A percentile compares a stretch with the other conserved stretches of the same genome.
These are phyloP conservation scores for Trachurus trachurus DNA, from an alignment of 2,797 vertebrate genomes.

Conservation along the genomic window DNA sequence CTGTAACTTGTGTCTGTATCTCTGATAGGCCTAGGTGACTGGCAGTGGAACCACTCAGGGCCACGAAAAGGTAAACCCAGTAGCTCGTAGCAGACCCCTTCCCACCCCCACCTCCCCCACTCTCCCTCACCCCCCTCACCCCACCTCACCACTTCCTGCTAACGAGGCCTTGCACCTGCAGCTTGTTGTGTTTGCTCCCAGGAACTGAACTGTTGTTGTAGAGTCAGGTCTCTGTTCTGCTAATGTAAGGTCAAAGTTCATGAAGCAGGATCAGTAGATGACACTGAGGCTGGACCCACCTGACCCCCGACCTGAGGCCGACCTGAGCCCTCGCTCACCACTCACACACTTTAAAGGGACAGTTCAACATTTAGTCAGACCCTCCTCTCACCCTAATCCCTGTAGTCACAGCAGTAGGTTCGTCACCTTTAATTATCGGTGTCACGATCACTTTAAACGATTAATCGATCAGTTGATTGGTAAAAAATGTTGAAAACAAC, in stretches of 20 bases:
- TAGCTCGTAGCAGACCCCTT: slow-evolving; percentile 69
- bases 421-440: too few species aligned
- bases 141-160: slow-evolving; percentile 37
- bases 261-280: slow-evolving; percentile 83
- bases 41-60: slow-evolving; percentile 86
- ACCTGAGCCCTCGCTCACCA: not conserved
- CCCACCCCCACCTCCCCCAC: too few species aligned
- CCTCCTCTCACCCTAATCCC: too few species aligned
- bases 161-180: slow-evolving; percentile 58
- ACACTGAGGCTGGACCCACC: slow-evolving; percentile 50
- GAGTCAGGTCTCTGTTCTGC: slow-evolving; percentile 41
- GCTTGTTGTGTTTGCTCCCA: slow-evolving; percentile 11
- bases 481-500: too few species aligned
- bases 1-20: slow-evolving; percentile 85
- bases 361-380: too few species aligned
- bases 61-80: slow-evolving; percentile 84
- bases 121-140: slow-evolving; percentile 37
- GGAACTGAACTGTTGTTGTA: slow-evolving; percentile 23
- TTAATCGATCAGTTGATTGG: too few species aligned
- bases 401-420: too few species aligned
- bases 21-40: slow-evolving; percentile 85
- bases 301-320: slow-evolving; percentile 21
- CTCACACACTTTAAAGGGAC: too few species aligned
- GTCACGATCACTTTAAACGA: too few species aligned
- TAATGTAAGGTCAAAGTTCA: slow-evolving; percentile 76